Conservation (phyloP, 2,113 vertebrate genomes). For the Petroica traversi region DNA sequence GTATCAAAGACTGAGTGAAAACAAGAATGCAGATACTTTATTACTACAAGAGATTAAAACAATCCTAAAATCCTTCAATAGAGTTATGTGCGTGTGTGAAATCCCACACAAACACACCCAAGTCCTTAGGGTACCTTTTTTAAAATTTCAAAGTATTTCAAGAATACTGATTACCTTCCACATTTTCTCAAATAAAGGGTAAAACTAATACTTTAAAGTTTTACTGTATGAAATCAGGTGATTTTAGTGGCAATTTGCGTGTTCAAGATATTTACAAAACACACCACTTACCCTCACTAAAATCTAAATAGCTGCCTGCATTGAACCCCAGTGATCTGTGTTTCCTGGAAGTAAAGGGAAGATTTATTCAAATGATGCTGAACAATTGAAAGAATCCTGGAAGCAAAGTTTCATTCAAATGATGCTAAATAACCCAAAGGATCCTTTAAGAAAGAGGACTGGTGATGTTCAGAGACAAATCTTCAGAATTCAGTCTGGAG, state of each 20-base stretch:
- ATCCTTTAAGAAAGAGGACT: background rate
- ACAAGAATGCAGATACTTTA: background rate
- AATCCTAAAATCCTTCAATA: background rate
- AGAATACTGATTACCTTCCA: background rate
- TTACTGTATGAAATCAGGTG: background rate
- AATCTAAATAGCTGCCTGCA: background rate
- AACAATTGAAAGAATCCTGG: background rate
- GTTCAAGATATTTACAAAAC: background rate
- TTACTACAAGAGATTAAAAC: background rate
- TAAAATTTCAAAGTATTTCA: background rate
- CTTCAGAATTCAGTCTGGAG: background rate
- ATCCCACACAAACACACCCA: background rate
- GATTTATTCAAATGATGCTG: background rate
- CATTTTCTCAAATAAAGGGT: background rate
- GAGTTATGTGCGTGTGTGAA: accelerated
- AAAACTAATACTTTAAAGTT: background rate
- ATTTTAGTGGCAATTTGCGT: background rate
- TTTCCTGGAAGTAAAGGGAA: background rate
- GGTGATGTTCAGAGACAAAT: background rate
- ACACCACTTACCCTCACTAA: background rate
- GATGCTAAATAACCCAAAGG: background rate
- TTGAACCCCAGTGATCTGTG: background rate
- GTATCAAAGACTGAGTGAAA: background rate
- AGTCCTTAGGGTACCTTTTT: background rate
- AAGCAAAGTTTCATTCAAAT: background rate